Base-by-base conservation (phyloP, 2,888 invertebrate species). In the Limenitis arthemis region DNA sequence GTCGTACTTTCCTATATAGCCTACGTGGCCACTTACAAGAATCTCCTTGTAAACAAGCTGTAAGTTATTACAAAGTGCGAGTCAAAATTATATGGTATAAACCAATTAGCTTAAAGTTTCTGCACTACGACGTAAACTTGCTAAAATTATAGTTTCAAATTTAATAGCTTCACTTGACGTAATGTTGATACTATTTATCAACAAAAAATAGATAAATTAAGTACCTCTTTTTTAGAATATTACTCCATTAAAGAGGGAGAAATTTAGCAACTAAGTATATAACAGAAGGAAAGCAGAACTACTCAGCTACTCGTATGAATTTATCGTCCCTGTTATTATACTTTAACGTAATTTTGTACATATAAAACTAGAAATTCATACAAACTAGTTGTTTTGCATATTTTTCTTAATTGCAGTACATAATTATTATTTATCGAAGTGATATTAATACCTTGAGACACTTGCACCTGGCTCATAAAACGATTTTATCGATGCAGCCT, bases 101-200 rank as follows among this genome's bases (percentile, higher is more conserved):
- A 59, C 57, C 61, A 63, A 64, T 64, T 63, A 64, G 61, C 51
- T 52, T 43, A 49, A 57, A 54, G 54, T 59, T 61, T 54, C 58
- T 59, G 54, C 51, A 50, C 50, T 54, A 49, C 52, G 54, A 56
- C 50, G 56, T 56, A 55, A 58, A 62, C 55, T 59, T 51, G 55
- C 44, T 37, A 50, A 58, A 62, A 61, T 63, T 62, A 62, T 58
- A 58, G 61, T 55, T 56, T 55, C 56, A 49, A 61, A 59, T 62
- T 61, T 63, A 62, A 60, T 62, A 59, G 58, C 56, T 51, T 36
- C 53, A 51, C 47, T 51, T 36, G 53, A 55, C 51, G 49, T 47
- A 40, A 29, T 56, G 37, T 53, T 46, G 51, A 40, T 20, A 20
- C 1, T 3, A 20, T 20, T 20, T 20, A 20, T 20, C 20, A 20